These are phyloP conservation scores for Patella caerulea DNA, from an alignment of 2,888 invertebrate species.

Conservation along the genomic window DNA sequence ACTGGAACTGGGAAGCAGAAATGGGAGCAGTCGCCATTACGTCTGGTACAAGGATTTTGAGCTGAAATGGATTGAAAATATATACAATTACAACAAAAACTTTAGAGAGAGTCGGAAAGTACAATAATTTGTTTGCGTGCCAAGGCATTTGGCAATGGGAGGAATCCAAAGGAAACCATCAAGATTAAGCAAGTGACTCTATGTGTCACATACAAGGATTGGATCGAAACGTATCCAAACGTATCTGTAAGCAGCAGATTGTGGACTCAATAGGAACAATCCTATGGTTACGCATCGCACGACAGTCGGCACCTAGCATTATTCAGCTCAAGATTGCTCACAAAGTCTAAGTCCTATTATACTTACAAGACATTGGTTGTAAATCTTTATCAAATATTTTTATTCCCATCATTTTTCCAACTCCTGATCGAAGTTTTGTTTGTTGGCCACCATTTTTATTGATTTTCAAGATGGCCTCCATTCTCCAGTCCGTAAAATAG, in stretches of 20 bases:
- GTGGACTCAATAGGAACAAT: too few relatives aligned
- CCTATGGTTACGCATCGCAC: too few relatives aligned
- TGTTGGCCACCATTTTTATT: constrained; percentile 45
- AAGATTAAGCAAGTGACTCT: too few relatives aligned
- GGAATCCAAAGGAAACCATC: too few relatives aligned
- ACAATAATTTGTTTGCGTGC: too few relatives aligned
- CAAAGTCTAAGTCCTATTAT: not conserved
- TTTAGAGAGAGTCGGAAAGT: too few relatives aligned
- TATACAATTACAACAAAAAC: not conserved
- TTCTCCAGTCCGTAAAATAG: constrained; percentile 97
- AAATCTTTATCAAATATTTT: constrained; percentile 52
- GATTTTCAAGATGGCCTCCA: constrained; percentile 92
- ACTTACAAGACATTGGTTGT: constrained; percentile 52
- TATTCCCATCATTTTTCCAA: constrained; percentile 54
- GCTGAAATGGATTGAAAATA: constrained; percentile 33
- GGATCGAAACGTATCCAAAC: too few relatives aligned
- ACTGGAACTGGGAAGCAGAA: constrained; percentile 91
- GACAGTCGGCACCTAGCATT: too few relatives aligned
- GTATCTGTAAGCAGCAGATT: too few relatives aligned
- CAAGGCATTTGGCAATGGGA: too few relatives aligned
- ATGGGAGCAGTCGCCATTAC: constrained; percentile 93
- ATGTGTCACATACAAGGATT: too few relatives aligned
- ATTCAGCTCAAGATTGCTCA: not conserved
- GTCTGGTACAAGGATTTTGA: constrained; percentile 84
- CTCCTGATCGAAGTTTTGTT: constrained; percentile 45